Evolutionary conservation across 2,888 invertebrate species (phyloP).

Genomic region (Crossocerus cetratus): DNA sequence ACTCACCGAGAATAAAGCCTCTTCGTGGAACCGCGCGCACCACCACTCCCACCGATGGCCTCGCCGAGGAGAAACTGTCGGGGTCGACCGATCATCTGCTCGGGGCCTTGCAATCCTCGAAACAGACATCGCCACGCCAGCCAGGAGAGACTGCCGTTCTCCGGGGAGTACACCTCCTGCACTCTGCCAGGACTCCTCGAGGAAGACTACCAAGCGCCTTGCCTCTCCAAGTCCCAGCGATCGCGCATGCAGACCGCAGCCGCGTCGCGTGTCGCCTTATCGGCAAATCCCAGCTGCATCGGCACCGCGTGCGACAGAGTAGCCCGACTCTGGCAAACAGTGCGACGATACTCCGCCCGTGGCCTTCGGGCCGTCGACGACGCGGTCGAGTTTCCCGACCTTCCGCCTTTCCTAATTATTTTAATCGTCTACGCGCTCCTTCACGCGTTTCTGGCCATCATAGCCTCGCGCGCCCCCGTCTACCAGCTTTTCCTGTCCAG

Average conservation of each 20-base stretch:
- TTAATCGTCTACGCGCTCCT: constrained; percentile 51
- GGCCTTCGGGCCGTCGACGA: too few species aligned
- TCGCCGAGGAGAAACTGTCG: constrained; percentile 17
- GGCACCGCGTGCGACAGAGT: too few species aligned
- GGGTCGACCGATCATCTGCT: constrained; percentile 57
- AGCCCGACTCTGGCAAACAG: too few species aligned
- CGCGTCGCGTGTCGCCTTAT: too few species aligned
- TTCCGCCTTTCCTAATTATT: constrained; percentile 1
- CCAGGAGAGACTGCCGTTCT: constrained; percentile 14
- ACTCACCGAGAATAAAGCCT: not conserved
- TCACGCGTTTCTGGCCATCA: constrained; percentile 51
- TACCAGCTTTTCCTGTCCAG: constrained; percentile 66
- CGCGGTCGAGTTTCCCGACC: not conserved
- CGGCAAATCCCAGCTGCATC: too few species aligned
- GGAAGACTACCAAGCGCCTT: constrained; percentile 14
- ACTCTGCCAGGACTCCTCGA: constrained; percentile 15
- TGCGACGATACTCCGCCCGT: too few species aligned
- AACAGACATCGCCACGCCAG: not conserved
- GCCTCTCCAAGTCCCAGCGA: too few species aligned
- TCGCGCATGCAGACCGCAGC: too few species aligned
- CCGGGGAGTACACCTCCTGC: constrained; percentile 27
- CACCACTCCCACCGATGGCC: not conserved
- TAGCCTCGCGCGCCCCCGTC: constrained; percentile 55
- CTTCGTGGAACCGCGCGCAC: not conserved
- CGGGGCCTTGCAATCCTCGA: constrained; percentile 63